phyloP scores from a whole-genome alignment of 2,888 invertebrate genomes.

The Pristionchus maxplancki region DNA sequence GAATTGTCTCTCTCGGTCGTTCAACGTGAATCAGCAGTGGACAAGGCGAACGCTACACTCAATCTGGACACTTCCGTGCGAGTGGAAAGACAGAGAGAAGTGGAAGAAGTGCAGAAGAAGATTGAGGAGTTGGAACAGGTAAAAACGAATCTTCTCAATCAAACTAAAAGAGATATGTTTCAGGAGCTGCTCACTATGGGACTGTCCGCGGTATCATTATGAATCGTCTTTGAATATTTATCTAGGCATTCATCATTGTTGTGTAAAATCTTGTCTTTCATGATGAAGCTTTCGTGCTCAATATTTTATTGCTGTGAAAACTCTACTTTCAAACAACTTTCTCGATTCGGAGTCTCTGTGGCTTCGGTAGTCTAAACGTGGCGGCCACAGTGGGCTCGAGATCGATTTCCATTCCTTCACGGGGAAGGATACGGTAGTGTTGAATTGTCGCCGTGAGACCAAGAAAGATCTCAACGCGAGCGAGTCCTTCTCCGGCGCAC shows the following conservation, averaged over 20 bases:
- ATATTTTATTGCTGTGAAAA: neutral
- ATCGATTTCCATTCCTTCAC: slow-evolving; percentile 1
- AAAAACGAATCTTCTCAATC: fast-evolving
- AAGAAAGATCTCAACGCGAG: neutral
- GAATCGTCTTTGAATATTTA: neutral
- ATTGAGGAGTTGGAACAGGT: slow-evolving; percentile 47
- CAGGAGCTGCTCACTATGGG: slow-evolving; percentile 39
- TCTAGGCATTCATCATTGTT: neutral
- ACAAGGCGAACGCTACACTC: slow-evolving; percentile 44
- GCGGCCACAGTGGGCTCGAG: neutral
- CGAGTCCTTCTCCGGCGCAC: slow-evolving; percentile 19
- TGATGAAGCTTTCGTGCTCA: too few species aligned
- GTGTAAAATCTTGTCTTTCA: neutral
- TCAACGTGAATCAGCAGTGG: slow-evolving; percentile 38
- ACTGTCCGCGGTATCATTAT: slow-evolving; percentile 7
- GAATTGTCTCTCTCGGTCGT: slow-evolving; percentile 42
- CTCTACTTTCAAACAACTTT: slow-evolving; percentile 15
- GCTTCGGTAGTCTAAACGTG: neutral
- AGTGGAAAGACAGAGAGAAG: slow-evolving; percentile 18
- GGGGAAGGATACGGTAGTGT: slow-evolving; percentile 17
- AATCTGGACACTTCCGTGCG: slow-evolving; percentile 41
- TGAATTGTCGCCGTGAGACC: neutral
- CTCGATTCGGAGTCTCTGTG: neutral
- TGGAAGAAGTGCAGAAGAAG: slow-evolving; percentile 36
- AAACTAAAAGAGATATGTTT: neutral